These are phyloP conservation scores for Fratercula arctica DNA, from an alignment of 2,797 vertebrate species.

Conservation along the genomic window DNA sequence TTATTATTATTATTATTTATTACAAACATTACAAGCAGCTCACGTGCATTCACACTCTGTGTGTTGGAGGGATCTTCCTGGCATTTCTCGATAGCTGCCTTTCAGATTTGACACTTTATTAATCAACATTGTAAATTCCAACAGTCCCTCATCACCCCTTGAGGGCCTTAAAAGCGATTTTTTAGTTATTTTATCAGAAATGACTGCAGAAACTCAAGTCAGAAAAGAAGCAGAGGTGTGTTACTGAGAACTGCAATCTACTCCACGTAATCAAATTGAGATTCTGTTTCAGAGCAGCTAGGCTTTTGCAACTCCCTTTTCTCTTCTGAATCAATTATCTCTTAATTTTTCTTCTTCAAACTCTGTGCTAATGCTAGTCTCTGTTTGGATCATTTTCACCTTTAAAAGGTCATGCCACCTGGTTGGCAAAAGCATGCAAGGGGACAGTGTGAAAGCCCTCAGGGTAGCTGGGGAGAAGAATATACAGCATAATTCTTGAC, in stretches of 20 bases:
- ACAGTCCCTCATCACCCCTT: neutral
- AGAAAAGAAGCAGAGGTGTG: neutral
- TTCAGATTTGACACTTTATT: constrained; percentile 24
- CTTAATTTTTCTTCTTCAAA: neutral
- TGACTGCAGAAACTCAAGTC: neutral
- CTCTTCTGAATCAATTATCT: neutral
- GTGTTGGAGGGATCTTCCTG: neutral
- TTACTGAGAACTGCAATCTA: neutral
- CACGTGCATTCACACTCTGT: neutral
- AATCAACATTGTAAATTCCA: constrained; percentile 28
- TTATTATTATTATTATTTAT: too few relatives aligned
- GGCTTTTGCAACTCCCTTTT: neutral
- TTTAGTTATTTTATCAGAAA: constrained; percentile 10
- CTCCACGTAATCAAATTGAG: neutral
- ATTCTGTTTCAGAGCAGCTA: neutral
- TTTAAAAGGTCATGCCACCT: neutral
- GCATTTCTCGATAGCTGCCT: neutral
- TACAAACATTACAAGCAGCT: neutral
- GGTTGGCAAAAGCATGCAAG: neutral
- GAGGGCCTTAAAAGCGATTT: neutral
- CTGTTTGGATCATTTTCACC: neutral
- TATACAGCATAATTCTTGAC: neutral
- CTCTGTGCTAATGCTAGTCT: neutral
- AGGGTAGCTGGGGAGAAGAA: neutral
- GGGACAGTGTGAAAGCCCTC: neutral